Evolutionary conservation across 2,888 invertebrate species (phyloP).

Genomic region (Drosophila rubida): DNA sequence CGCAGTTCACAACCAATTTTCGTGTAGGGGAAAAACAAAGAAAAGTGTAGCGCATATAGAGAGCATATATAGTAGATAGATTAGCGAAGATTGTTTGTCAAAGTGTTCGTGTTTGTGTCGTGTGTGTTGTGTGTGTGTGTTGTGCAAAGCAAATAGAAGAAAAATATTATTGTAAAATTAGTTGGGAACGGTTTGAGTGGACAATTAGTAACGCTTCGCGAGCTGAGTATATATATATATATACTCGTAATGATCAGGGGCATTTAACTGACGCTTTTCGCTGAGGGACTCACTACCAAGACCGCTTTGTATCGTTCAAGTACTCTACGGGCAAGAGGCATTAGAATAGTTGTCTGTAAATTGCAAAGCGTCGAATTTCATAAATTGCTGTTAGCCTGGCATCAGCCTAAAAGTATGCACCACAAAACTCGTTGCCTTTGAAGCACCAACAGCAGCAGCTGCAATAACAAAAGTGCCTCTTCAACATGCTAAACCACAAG

Average conservation of each 20-base stretch:
- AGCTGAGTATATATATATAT: not conserved
- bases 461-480: conserved; percentile 1
- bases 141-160: conserved; percentile 72
- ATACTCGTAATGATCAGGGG: not conserved
- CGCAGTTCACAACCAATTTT: conserved; percentile 24
- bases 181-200: conserved; percentile 29
- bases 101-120: conserved; percentile 41
- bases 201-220: conserved; percentile 13
- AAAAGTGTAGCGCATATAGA: conserved; percentile 7
- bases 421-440: not conserved
- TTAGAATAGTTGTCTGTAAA: not conserved
- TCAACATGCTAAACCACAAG: not conserved
- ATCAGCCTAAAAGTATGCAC: conserved; percentile 59
- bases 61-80: no score
- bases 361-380: not conserved
- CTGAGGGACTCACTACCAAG: conserved; percentile 72
- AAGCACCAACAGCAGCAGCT: not conserved
- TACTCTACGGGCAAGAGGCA: not conserved
- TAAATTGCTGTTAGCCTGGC: not conserved
- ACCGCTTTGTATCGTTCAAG: conserved; percentile 56
- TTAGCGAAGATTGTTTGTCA: no score
- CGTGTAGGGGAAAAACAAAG: conserved; percentile 4
- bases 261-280: conserved; percentile 25
- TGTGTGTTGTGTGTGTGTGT: conserved; percentile 48
- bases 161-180: conserved; percentile 60